These are phyloP conservation scores for Drosophila tanythrix DNA, from an alignment of 2,888 invertebrate genomes.

Conservation along the genomic window DNA sequence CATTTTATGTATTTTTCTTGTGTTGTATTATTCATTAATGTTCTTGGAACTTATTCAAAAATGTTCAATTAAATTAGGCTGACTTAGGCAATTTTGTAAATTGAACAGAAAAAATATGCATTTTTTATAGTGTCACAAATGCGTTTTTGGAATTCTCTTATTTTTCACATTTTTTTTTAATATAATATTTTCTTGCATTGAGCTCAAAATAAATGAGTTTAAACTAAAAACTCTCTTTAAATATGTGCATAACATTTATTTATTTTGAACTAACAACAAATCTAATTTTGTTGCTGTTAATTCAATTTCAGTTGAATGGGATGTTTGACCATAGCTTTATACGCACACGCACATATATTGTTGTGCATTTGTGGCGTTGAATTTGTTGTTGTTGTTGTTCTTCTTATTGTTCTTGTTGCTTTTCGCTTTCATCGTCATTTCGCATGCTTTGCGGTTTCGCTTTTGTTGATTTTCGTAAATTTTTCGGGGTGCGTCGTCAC, in stretches of 20 bases:
- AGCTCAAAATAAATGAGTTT: not conserved
- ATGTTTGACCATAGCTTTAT: slow-evolving; percentile 10
- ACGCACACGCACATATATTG: not conserved
- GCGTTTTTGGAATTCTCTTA: not conserved
- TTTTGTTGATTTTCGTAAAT: slow-evolving; percentile 44
- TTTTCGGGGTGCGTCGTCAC: slow-evolving; percentile 48
- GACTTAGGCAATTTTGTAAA: not conserved
- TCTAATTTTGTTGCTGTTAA: not conserved
- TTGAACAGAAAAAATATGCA: not conserved
- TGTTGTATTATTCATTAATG: not conserved
- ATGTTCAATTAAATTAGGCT: not conserved
- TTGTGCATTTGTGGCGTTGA: slow-evolving; percentile 9
- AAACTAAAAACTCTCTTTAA: not conserved
- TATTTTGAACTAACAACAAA: not conserved
- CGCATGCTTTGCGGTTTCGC: slow-evolving; percentile 41
- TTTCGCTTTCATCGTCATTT: slow-evolving; percentile 31
- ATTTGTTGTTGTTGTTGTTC: slow-evolving; percentile 8
- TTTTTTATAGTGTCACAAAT: not conserved
- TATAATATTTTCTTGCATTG: not conserved
- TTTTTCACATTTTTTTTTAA: not conserved
- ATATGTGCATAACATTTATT: not conserved
- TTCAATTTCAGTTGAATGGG: not conserved
- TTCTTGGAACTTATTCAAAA: not conserved
- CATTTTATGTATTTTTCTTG: not conserved
- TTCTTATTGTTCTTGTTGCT: slow-evolving; percentile 14